Evolutionary conservation across 2,797 vertebrate genomes (phyloP).

Genomic region (Manis javanica): DNA sequence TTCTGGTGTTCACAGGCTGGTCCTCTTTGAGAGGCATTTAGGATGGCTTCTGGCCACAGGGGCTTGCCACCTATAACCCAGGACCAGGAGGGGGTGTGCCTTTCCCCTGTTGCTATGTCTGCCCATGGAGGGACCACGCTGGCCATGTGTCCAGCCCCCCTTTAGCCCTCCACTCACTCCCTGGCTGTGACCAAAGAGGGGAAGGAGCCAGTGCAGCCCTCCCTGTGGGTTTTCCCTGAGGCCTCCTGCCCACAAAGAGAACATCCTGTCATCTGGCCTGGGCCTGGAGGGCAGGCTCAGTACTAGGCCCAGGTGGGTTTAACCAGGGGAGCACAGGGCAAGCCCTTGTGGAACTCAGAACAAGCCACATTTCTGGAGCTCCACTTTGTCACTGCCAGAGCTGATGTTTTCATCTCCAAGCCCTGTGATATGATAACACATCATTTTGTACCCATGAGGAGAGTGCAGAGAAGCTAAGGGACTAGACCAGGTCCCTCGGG

Average conservation of each 20-base stretch:
- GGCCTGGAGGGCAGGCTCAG: accelerated
- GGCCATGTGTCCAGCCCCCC: too few relatives aligned
- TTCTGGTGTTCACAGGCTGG: neutral
- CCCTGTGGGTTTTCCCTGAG: neutral
- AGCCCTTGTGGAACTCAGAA: neutral
- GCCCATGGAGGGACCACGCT: neutral
- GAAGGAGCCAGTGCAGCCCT: neutral
- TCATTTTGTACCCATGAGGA: accelerated
- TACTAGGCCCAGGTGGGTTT: neutral
- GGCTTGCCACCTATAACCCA: neutral
- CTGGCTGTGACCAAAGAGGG: too few relatives aligned
- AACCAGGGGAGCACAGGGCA: accelerated
- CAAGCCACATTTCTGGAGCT: neutral
- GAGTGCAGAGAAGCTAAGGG: neutral
- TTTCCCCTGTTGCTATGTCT: neutral
- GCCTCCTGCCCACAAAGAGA: neutral
- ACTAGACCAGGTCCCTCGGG: neutral
- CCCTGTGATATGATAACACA: accelerated
- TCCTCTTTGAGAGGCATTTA: accelerated
- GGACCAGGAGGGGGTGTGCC: accelerated
- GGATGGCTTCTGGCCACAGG: neutral
- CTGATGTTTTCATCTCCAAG: neutral
- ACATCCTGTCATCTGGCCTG: neutral
- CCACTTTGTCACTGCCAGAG: neutral
- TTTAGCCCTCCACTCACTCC: accelerated